Evolutionary conservation across 2,888 invertebrate genomes (phyloP).

Genomic region (Meganola albula): DNA sequence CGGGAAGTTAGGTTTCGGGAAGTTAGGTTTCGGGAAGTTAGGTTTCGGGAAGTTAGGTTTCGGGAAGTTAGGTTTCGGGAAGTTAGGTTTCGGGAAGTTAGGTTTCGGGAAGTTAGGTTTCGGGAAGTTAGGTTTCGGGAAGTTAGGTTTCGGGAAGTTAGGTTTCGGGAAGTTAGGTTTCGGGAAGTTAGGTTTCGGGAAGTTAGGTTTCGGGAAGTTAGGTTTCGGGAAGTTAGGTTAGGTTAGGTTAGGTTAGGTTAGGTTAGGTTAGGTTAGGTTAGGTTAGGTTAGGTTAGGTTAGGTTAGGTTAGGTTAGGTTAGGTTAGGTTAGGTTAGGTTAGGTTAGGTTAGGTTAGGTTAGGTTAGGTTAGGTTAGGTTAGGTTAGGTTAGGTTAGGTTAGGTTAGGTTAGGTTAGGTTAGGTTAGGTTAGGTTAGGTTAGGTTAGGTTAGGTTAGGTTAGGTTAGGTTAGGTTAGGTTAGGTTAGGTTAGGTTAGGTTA

Average conservation of each 20-base stretch:
- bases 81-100: slow-evolving; percentile 1
- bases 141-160: not conserved
- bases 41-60: not conserved
- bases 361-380: slow-evolving; percentile 9
- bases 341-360: slow-evolving; percentile 1
- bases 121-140: not conserved
- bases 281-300: slow-evolving; percentile 9
- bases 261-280: slow-evolving; percentile 2
- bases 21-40: not conserved
- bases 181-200: not conserved
- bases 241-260: slow-evolving; percentile 13
- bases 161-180: not conserved
- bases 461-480: slow-evolving; percentile 5
- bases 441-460: slow-evolving; percentile 13
- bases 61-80: not conserved
- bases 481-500: slow-evolving; percentile 9
- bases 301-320: slow-evolving; percentile 7
- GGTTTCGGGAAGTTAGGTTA: slow-evolving; percentile 4
- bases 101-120: slow-evolving; percentile 4
- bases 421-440: slow-evolving; percentile 13
- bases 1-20: not conserved
- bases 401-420: slow-evolving; percentile 4
- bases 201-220: not conserved
- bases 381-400: slow-evolving; percentile 10
- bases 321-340: slow-evolving; percentile 3